phyloP scores from a whole-genome alignment of 2,888 invertebrate species.

The Galerucella nymphaeae region DNA sequence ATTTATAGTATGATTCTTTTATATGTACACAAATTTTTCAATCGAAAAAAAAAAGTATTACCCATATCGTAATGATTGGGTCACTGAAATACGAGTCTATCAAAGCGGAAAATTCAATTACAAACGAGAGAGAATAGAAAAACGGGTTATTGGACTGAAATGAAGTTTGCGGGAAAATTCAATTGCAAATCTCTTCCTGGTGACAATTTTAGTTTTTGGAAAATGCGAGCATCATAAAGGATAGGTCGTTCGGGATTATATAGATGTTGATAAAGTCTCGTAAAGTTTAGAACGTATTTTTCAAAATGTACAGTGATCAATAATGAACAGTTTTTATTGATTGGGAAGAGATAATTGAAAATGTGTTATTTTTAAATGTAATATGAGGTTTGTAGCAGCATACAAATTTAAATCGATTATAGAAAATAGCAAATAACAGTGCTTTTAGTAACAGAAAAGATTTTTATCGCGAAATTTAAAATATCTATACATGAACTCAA shows the following conservation, averaged over 20 bases:
- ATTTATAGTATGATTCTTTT: no score
- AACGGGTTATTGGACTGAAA: conserved; percentile 14
- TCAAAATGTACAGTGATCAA: no score
- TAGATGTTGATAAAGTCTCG: background rate
- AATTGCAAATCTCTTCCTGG: conserved; percentile 7
- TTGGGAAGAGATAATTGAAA: no score
- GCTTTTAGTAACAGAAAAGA: no score
- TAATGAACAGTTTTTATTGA: no score
- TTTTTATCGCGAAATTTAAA: no score
- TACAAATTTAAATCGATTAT: no score
- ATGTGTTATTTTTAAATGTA: no score
- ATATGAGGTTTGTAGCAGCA: no score
- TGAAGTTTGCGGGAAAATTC: conserved; percentile 15
- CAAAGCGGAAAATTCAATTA: conserved; percentile 14
- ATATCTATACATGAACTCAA: no score
- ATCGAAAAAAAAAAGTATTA: background rate
- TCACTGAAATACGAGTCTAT: background rate
- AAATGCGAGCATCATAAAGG: background rate
- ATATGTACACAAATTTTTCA: no score
- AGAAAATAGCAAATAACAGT: no score
- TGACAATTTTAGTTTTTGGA: conserved; percentile 1
- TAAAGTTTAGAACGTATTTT: background rate
- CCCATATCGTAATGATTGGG: background rate
- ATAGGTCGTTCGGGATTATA: background rate
- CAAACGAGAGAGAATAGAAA: background rate